A percentile compares a stretch with the other conserved stretches of the same genome.
Conservation (phyloP, 2,797 vertebrate species). For the Falco biarmicus region DNA sequence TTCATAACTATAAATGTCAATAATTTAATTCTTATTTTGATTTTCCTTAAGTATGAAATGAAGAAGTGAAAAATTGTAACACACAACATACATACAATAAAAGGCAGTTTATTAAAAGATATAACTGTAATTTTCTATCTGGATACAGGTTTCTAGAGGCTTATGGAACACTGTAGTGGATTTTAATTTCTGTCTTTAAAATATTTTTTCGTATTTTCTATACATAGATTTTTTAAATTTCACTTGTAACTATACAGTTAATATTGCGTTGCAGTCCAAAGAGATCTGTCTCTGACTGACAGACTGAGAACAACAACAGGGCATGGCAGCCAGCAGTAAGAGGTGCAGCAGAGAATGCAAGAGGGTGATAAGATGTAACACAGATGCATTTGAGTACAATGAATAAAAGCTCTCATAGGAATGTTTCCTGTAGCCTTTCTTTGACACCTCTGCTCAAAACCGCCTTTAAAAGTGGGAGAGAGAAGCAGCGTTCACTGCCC, state of each 20-base stretch:
- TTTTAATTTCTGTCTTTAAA: conserved; percentile 8
- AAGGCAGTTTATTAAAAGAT: neutral
- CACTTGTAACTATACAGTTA: neutral
- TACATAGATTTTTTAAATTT: neutral
- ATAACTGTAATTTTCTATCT: neutral
- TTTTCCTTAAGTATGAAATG: neutral
- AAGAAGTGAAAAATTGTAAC: neutral
- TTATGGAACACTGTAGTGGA: neutral
- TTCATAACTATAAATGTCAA: neutral
- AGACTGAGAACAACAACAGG: neutral
- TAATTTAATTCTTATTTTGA: neutral
- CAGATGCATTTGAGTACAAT: neutral
- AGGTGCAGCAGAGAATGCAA: neutral
- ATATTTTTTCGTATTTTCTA: neutral
- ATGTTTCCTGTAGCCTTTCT: neutral
- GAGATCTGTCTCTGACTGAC: neutral
- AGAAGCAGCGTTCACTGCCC: neutral
- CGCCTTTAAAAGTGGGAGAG: neutral
- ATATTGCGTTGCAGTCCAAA: neutral
- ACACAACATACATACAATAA: neutral
- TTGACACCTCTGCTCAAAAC: neutral
- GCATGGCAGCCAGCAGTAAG: neutral
- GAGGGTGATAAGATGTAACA: neutral
- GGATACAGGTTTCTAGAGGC: neutral
- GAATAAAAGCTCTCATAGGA: neutral